Percentiles rank a stretch among this genome's conserved stretches.
Evolutionary conservation across 1,140 invertebrate genomes (phyloP).

Genomic region (Hyposmocoma kahamanoa): DNA sequence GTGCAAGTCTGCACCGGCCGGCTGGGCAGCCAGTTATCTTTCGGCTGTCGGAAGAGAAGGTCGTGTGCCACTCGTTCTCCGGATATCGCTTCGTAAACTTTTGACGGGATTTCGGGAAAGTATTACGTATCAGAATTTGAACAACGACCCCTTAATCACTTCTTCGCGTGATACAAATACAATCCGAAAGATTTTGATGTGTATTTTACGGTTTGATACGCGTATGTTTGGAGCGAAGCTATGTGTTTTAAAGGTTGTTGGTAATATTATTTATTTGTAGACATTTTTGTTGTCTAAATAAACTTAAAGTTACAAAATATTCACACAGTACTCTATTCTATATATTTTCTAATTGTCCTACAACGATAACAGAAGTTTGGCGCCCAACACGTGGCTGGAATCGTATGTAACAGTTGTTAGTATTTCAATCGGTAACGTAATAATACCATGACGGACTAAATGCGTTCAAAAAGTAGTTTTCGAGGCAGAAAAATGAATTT

Average conservation of each 20-base stretch:
- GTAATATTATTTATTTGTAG: too few species aligned
- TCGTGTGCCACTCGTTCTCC: slow-evolving; percentile 18
- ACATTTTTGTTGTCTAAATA: too few species aligned
- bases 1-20: slow-evolving; percentile 32
- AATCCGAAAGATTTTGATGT: slow-evolving; percentile 49
- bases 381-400: too few species aligned
- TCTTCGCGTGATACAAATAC: slow-evolving; percentile 57
- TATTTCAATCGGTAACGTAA: too few species aligned
- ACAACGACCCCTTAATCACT: slow-evolving; percentile 54
- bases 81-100: slow-evolving; percentile 41
- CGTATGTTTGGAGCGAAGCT: too few species aligned
- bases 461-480: too few species aligned
- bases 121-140: slow-evolving; percentile 26
- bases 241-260: too few species aligned
- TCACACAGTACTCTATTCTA: too few species aligned
- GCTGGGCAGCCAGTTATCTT: slow-evolving; percentile 37
- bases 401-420: too few species aligned
- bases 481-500: slow-evolving; percentile 20
- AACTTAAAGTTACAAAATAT: too few species aligned
- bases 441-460: neutral
- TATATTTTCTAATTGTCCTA: too few species aligned
- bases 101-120: slow-evolving; percentile 55
- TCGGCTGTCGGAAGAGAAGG: slow-evolving; percentile 23
- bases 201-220: slow-evolving; percentile 32
- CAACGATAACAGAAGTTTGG: too few species aligned